These are phyloP conservation scores for Crotalus horridus DNA, from an alignment of 2,113 vertebrate genomes.

Conservation along the genomic window DNA sequence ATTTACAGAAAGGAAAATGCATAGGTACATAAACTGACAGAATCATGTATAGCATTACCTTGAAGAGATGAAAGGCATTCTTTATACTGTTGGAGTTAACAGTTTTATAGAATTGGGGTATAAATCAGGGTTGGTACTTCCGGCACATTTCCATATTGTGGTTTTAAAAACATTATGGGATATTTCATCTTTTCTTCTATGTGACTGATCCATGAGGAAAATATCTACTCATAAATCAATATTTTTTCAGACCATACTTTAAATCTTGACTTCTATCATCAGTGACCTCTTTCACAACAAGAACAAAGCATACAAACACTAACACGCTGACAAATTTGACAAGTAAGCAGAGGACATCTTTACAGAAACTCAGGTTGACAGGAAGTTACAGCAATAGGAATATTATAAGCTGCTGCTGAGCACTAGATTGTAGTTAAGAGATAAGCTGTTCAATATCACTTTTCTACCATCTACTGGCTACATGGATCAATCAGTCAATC, in stretches of 20 bases:
- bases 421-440: background rate
- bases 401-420: background rate
- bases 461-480: background rate
- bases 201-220: background rate
- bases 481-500: background rate
- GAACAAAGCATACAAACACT: background rate
- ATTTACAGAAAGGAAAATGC: background rate
- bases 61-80: background rate
- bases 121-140: background rate
- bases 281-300: background rate
- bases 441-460: background rate
- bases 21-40: background rate
- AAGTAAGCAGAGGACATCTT: background rate
- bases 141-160: background rate
- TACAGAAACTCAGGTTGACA: background rate
- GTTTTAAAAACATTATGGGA: background rate
- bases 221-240: background rate
- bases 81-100: background rate
- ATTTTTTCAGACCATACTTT: background rate
- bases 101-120: background rate
- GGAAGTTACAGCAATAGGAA: background rate
- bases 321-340: background rate
- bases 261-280: background rate
- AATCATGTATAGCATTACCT: background rate
- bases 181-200: background rate